Conservation (phyloP, 1,140 invertebrate species). For the Drosophila tani region DNA sequence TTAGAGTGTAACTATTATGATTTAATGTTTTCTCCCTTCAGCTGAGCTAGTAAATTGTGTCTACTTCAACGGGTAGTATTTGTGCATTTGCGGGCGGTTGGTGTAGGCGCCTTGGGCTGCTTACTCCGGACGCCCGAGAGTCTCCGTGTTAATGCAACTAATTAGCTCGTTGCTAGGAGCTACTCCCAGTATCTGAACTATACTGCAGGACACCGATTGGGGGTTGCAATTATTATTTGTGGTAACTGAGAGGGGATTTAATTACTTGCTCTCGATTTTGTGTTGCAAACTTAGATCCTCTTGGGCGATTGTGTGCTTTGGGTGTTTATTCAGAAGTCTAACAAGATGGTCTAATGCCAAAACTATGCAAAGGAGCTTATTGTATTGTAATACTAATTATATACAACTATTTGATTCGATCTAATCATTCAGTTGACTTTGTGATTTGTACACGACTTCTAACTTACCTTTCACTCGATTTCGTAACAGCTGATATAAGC, state of each 20-base stretch:
- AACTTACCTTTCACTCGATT: slow-evolving; percentile 6
- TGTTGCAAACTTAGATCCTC: not conserved
- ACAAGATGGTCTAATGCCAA: not conserved
- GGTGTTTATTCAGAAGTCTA: not conserved
- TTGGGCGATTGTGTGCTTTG: too few species aligned
- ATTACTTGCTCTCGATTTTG: slow-evolving; percentile 5
- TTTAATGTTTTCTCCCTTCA: not conserved
- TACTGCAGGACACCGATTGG: not conserved
- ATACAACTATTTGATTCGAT: not conserved
- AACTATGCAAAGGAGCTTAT: not conserved
- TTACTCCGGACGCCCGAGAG: not conserved
- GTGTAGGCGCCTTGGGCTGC: not conserved
- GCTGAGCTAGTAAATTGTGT: slow-evolving; percentile 9
- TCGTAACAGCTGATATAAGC: not conserved
- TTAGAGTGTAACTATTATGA: not conserved
- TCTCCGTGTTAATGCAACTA: slow-evolving; percentile 38
- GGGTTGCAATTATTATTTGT: not conserved
- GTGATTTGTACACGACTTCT: slow-evolving; percentile 7
- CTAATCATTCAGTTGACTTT: not conserved
- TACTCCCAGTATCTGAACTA: slow-evolving; percentile 9
- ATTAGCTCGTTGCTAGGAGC: slow-evolving; percentile 15
- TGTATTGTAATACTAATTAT: not conserved
- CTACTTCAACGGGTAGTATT: not conserved
- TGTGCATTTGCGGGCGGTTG: not conserved
- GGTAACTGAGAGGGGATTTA: slow-evolving; percentile 1